Evolutionary conservation across 2,113 vertebrate species (phyloP).

Genomic region (Pseudorectes ferrugineus): DNA sequence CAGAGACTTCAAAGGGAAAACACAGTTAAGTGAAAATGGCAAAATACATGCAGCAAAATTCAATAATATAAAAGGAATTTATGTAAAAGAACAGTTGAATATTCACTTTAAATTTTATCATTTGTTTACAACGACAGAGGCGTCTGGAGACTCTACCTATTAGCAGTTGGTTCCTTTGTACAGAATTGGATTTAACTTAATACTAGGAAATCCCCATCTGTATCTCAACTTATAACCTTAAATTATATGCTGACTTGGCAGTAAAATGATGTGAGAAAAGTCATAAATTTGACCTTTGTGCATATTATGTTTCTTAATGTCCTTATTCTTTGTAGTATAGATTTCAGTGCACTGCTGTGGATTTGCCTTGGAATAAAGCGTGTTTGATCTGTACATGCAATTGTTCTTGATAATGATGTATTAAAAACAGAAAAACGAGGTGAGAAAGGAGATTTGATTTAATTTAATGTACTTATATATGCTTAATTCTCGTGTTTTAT

Average conservation of each 20-base stretch:
- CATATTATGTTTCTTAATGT: neutral
- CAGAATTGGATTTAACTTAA: neutral
- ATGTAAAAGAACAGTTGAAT: neutral
- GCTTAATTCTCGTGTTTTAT: neutral
- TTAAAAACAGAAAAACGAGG: neutral
- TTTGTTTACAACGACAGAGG: neutral
- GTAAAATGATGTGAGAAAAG: constrained; percentile 28
- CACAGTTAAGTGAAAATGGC: neutral
- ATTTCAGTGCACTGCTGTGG: neutral
- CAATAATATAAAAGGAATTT: neutral
- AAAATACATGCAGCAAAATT: neutral
- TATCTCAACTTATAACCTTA: neutral
- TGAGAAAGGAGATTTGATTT: neutral
- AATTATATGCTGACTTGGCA: constrained; percentile 26
- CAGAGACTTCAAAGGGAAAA: neutral
- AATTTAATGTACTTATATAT: constrained; percentile 1
- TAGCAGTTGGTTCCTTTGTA: neutral
- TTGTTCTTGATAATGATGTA: neutral
- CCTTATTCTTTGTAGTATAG: neutral
- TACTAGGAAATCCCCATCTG: neutral
- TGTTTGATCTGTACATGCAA: neutral
- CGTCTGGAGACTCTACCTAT: neutral
- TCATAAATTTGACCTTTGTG: constrained; percentile 20
- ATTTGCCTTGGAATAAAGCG: neutral
- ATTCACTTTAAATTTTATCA: neutral